These are phyloP conservation scores for Pseudococcus jackbeardsleyi DNA, from an alignment of 2,888 invertebrate genomes.

Conservation along the genomic window DNA sequence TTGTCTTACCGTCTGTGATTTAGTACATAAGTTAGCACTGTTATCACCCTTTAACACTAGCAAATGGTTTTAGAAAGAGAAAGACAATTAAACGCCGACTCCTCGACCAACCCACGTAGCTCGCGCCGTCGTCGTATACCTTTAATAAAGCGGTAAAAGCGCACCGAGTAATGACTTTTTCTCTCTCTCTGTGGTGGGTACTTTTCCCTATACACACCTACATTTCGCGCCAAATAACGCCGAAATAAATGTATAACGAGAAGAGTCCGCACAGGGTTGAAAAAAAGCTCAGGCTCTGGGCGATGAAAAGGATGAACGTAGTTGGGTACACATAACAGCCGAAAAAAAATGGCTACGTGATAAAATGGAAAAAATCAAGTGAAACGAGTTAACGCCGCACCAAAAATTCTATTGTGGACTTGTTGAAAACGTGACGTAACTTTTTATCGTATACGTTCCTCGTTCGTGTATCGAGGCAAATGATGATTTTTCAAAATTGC, in stretches of 20 bases:
- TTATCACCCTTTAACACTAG: conserved; percentile 60
- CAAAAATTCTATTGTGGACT: conserved; percentile 31
- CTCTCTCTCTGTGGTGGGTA: neutral
- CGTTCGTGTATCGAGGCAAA: neutral
- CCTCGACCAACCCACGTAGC: neutral
- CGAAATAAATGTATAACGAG: neutral
- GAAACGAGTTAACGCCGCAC: conserved; percentile 38
- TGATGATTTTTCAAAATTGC: conserved; percentile 8
- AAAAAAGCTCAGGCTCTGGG: neutral
- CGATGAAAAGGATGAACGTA: neutral
- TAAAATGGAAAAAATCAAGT: conserved; percentile 42
- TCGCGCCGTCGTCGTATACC: conserved; percentile 15
- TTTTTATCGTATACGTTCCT: neutral
- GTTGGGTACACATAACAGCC: neutral
- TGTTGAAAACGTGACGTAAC: conserved; percentile 32
- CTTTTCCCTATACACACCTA: neutral
- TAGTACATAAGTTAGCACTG: conserved; percentile 59
- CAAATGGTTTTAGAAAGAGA: conserved; percentile 58
- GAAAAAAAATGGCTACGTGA: neutral
- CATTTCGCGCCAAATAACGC: neutral
- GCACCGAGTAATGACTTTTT: conserved; percentile 54
- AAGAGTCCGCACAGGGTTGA: neutral
- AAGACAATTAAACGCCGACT: conserved; percentile 50
- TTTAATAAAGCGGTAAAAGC: conserved; percentile 60
- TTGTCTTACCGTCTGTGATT: conserved; percentile 61